phyloP scores from a whole-genome alignment of 2,797 vertebrate species.

The Cheirogaleus major region DNA sequence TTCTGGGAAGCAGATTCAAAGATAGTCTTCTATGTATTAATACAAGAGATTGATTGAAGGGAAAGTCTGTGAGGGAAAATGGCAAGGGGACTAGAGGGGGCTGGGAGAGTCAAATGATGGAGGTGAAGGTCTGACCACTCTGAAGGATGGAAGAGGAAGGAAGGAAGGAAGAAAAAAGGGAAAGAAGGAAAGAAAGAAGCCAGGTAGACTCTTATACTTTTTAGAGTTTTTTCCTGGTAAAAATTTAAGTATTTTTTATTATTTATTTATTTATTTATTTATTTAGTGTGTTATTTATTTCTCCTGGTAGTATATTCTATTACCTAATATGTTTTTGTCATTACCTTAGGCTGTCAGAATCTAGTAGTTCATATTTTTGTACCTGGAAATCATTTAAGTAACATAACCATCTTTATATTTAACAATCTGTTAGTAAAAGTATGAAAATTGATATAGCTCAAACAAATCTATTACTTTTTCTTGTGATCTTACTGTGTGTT shows the following conservation, averaged over 20 bases:
- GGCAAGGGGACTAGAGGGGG: not conserved
- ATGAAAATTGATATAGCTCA: not conserved
- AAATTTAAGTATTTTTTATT: not conserved
- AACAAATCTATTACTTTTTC: not conserved
- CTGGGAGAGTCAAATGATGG: not conserved
- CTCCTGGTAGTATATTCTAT: not conserved
- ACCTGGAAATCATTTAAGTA: not conserved
- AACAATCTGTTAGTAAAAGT: not conserved
- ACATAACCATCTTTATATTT: not conserved
- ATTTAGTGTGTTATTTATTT: not conserved
- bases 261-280: too few species aligned
- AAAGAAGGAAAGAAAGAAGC: not conserved
- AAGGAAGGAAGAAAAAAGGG: fast-evolving
- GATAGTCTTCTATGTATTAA: not conserved
- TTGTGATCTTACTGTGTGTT: not conserved
- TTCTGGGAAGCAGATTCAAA: not conserved
- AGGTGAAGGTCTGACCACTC: not conserved
- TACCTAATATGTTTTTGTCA: not conserved
- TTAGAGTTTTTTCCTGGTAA: not conserved
- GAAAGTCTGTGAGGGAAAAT: not conserved
- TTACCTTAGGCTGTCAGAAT: not conserved
- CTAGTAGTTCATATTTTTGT: not conserved
- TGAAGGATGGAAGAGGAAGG: not conserved
- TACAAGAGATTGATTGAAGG: not conserved
- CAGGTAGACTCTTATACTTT: not conserved